Conservation (phyloP, 2,888 invertebrate genomes). For the Hetaerina titia region DNA sequence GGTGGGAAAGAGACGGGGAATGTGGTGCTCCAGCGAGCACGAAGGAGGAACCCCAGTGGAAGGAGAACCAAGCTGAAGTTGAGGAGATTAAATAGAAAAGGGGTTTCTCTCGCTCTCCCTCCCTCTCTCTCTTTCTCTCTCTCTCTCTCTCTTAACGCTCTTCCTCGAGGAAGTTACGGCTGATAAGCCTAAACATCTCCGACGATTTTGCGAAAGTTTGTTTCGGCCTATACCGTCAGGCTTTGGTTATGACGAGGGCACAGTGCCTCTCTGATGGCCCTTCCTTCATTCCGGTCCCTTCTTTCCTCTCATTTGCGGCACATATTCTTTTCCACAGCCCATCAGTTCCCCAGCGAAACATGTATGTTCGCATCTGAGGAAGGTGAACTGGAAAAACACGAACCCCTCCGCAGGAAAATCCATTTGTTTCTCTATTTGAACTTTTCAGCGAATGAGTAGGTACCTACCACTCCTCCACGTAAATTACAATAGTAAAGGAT, state of each 20-base stretch:
- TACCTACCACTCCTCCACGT: too few relatives aligned
- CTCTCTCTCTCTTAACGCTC: background rate
- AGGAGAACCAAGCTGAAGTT: background rate
- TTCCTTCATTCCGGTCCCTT: background rate
- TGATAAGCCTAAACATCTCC: constrained; percentile 43
- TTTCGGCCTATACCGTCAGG: background rate
- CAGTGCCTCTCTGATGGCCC: background rate
- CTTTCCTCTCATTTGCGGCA: background rate
- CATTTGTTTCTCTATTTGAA: too few relatives aligned
- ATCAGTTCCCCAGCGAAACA: too few relatives aligned
- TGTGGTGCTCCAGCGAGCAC: background rate
- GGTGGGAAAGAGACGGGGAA: too few relatives aligned
- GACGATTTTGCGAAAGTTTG: constrained; percentile 29
- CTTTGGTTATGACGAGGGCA: background rate
- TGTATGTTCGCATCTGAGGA: too few relatives aligned
- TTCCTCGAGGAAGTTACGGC: constrained; percentile 43
- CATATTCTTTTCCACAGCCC: background rate
- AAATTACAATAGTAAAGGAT: too few relatives aligned
- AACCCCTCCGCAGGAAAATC: too few relatives aligned
- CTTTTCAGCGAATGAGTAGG: too few relatives aligned
- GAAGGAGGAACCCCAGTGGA: background rate
- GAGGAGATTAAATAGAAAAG: constrained; percentile 54
- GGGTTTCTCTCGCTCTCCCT: background rate
- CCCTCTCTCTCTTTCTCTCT: too few relatives aligned
- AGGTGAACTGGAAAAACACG: too few relatives aligned